Conservation (phyloP, 2,888 invertebrate species). For the Trilocha varians region DNA sequence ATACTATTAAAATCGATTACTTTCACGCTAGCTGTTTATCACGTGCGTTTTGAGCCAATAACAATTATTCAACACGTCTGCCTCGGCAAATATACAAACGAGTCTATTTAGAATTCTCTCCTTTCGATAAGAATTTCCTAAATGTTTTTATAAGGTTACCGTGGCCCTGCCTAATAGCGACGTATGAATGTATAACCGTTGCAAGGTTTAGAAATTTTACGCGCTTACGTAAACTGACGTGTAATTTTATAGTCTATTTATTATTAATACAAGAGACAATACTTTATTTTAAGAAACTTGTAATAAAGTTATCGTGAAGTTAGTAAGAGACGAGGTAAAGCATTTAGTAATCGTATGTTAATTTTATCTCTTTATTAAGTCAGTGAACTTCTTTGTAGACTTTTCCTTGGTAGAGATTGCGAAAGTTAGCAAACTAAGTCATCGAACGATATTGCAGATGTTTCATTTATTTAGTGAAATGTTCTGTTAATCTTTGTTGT, state of each 20-base stretch:
- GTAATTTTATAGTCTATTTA: no score
- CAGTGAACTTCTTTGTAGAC: background rate
- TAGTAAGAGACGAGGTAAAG: background rate
- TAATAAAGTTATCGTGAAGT: background rate
- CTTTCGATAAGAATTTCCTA: slow-evolving; percentile 3
- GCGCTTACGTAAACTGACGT: background rate
- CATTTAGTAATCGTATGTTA: background rate
- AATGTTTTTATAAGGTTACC: slow-evolving; percentile 1
- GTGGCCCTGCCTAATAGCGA: slow-evolving; percentile 1
- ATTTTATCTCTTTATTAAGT: background rate
- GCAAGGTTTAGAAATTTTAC: background rate
- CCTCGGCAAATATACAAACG: slow-evolving; percentile 10
- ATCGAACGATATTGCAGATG: background rate
- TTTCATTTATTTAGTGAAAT: no score
- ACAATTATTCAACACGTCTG: slow-evolving; percentile 13
- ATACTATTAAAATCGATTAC: slow-evolving; percentile 8
- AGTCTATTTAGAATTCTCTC: slow-evolving; percentile 8
- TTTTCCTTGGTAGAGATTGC: background rate
- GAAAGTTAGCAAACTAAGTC: background rate
- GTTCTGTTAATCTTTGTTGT: no score
- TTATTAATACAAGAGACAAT: no score
- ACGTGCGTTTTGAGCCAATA: slow-evolving; percentile 9
- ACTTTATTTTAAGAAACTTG: no score
- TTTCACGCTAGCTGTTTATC: slow-evolving; percentile 14
- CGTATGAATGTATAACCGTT: background rate